phyloP scores from a whole-genome alignment of 2,113 vertebrate genomes.

The Neoarius graeffei region DNA sequence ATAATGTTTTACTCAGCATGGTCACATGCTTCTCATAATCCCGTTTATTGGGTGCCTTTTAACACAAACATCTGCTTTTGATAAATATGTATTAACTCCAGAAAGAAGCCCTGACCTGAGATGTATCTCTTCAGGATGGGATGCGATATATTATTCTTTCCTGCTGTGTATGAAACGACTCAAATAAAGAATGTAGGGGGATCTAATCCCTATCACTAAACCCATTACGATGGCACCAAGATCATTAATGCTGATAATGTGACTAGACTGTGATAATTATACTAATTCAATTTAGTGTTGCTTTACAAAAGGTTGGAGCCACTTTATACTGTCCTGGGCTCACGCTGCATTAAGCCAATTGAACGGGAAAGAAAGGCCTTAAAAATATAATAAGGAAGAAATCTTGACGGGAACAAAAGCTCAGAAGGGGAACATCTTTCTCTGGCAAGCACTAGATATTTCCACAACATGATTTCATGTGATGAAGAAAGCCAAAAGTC shows the following conservation, averaged over 20 bases:
- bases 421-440: background rate
- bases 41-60: background rate
- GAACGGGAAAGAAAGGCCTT: background rate
- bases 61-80: constrained; percentile 25
- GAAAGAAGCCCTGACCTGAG: background rate
- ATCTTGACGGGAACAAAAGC: background rate
- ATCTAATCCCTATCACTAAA: background rate
- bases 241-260: constrained; percentile 20
- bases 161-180: background rate
- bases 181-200: background rate
- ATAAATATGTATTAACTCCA: background rate
- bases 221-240: background rate
- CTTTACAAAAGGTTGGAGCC: constrained; percentile 1
- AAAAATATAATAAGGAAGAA: background rate
- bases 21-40: constrained; percentile 38
- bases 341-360: background rate
- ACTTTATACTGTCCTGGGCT: background rate
- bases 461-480: background rate
- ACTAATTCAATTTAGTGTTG: background rate
- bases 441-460: background rate
- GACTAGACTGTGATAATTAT: background rate
- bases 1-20: constrained; percentile 5
- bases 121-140: background rate
- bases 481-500: background rate
- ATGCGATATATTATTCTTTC: background rate